Base-by-base conservation (phyloP, 2,888 invertebrate genomes). In the Eutolmus rufibarbis region DNA sequence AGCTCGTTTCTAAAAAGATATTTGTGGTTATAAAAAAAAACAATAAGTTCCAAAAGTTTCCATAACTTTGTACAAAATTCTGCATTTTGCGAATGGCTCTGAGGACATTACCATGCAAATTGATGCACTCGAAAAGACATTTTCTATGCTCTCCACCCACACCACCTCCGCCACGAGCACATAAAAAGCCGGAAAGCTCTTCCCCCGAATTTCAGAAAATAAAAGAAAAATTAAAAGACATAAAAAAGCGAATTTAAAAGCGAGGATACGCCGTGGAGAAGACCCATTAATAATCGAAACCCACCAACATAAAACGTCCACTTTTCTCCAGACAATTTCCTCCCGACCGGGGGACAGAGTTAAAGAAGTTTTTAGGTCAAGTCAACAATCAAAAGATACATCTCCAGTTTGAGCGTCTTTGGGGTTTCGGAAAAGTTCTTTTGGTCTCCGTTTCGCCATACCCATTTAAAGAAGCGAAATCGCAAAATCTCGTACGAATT, bases 301-400 rank as follows among this genome's bases (percentile, higher is more conserved):
- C 79, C 51, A 46, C 79, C 51, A 79, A 51, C 79, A 79, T 28
- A 51, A 46, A 28, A 12, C 1, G 51, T 51, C 46, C n/a, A 31
- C 28, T 79, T 79, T 46, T n/a, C 76, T 79, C 79, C 51, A 79
- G 51, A 79, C 51, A 79, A 79, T 51, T 79, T 79, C 51, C 79
- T 79, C 43, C 28, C 23, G 28, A 31, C 51, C 40, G n/a, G 66
- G 34, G 78, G 40, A 79, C 51, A 46, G 51, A 28, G 46, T 23
- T 51, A 46, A 46, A 34, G 79, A 79, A 31, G n/a, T 79, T 79
- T 79, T 79, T 51, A 79, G 79, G 79, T 79, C 79, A 79, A 79
- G 79, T 23, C 51, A 56, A 79, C 79, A 79, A 79, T 78, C 43
- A 16, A 14, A 23, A 66, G 66, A 23, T n/a, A 19, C 43, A 37